phyloP scores from a whole-genome alignment of 2,797 vertebrate species.

The Lindbergichthys nudifrons region DNA sequence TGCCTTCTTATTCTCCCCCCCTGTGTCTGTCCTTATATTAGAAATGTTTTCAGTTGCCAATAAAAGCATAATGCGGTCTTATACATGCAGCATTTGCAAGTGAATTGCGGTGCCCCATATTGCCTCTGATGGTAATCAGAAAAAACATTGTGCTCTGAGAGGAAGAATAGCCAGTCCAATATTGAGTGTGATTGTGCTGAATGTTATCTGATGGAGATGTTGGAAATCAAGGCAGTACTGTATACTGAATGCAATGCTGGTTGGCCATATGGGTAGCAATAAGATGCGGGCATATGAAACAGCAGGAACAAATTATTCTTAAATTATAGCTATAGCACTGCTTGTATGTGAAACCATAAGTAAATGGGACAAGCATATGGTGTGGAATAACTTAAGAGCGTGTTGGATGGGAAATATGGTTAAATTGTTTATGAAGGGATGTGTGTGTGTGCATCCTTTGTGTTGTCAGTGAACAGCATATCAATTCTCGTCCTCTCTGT shows the following conservation, averaged over 20 bases:
- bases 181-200: constrained; percentile 78
- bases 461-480: constrained; percentile 61
- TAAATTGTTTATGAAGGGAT: constrained; percentile 73
- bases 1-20: constrained; percentile 57
- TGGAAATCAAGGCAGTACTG: constrained; percentile 67
- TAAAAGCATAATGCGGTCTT: constrained; percentile 77
- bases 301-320: constrained; percentile 81
- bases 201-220: constrained; percentile 81
- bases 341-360: constrained; percentile 65
- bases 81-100: constrained; percentile 80
- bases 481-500: constrained; percentile 62
- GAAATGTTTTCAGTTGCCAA: constrained; percentile 80
- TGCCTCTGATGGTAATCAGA: constrained; percentile 78
- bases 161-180: constrained; percentile 76
- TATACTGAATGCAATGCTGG: constrained; percentile 72
- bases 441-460: constrained; percentile 52
- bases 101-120: constrained; percentile 78
- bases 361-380: constrained; percentile 77
- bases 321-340: constrained; percentile 73
- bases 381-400: constrained; percentile 70
- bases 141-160: constrained; percentile 73
- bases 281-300: constrained; percentile 75
- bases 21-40: constrained; percentile 74
- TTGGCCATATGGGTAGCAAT: constrained; percentile 76
- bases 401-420: constrained; percentile 58